Conservation (phyloP, 2,797 vertebrate genomes). For the Rhynchotus rufescens region DNA sequence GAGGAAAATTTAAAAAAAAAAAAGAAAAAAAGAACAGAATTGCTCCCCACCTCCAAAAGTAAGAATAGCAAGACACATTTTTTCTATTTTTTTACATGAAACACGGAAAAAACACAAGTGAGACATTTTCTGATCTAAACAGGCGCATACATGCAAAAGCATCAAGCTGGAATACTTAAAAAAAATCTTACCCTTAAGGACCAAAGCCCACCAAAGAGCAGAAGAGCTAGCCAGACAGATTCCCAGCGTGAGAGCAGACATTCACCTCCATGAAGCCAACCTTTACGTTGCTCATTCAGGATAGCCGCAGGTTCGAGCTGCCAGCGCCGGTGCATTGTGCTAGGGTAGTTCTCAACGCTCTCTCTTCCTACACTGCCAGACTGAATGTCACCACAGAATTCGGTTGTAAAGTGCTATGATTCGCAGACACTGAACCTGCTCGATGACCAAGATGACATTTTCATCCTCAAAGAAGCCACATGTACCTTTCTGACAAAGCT, state of each 20-base stretch:
- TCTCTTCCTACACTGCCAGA: constrained; percentile 83
- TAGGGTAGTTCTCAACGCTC: constrained; percentile 68
- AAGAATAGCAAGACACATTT: constrained; percentile 46
- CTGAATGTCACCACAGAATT: constrained; percentile 65
- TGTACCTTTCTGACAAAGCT: constrained; percentile 93
- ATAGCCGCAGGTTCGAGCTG: constrained; percentile 77
- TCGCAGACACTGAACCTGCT: constrained; percentile 81
- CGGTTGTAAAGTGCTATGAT: constrained; percentile 70
- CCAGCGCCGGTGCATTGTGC: constrained; percentile 57
- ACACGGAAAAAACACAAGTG: constrained; percentile 63
- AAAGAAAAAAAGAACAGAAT: neutral
- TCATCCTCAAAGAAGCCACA: constrained; percentile 87
- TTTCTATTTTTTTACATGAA: constrained; percentile 55
- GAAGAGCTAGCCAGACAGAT: constrained; percentile 58
- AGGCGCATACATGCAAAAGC: constrained; percentile 61
- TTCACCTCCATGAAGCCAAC: constrained; percentile 64
- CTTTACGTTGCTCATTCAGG: constrained; percentile 70
- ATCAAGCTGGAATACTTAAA: constrained; percentile 66
- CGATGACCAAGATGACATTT: constrained; percentile 82
- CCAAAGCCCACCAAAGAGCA: constrained; percentile 77
- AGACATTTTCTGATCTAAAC: constrained; percentile 71
- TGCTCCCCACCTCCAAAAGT: constrained; percentile 48
- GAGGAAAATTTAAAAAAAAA: neutral
- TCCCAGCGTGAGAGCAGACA: constrained; percentile 49
- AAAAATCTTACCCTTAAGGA: constrained; percentile 54